Base-by-base conservation (phyloP, 2,888 invertebrate species). In the Drosophila phalerata region DNA sequence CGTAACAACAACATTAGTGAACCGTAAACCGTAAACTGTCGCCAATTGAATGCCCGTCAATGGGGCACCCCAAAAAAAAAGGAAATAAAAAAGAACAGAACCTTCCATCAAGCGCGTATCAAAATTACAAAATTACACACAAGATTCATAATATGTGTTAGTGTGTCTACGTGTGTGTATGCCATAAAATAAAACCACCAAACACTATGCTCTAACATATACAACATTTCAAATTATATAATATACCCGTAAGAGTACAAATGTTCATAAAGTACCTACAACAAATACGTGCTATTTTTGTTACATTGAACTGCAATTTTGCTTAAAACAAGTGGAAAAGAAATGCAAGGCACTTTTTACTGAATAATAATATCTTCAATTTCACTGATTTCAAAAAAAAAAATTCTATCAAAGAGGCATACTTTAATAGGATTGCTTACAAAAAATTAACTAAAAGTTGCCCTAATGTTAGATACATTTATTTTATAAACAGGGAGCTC, bases 61-160 rank as follows among this genome's bases (percentile, higher is more conserved):
- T 84, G 83, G 88, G 72, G 69, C 58, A 69, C 49, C 64, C 69
- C 42, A 69, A 70, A 71, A 68, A 55, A 52, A 30, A 56, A 6
- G 6, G 0, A 28, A 28, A 28, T 4, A 43, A 37, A 19, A 42
- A 49, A 63, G 38, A 38, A 30, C 6, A 68, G 69, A 34, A 67
- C 42, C 56, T 42, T 52, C 58, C 67, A 52, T 65, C 77, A 67
- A 66, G 66, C 71, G 69, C 67, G 32, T 79, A 82, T 82, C 73
- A 85, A 79, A 82, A 82, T 73, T 88, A 88, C n/a, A n/a, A n/a
- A 84, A 84, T 88, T 88, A 85, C 88, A 80, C 67, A 72, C 84
- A 85, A 83, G 82, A 80, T 85, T 70, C 77, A 73, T 83, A 65
- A 73, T 79, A 77, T 79, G 25, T 70, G 68, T 40, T 69, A 56